A percentile compares a stretch with the other conserved stretches of the same genome.
Conservation (phyloP, 2,113 vertebrate species). For the Regulus satrapa region DNA sequence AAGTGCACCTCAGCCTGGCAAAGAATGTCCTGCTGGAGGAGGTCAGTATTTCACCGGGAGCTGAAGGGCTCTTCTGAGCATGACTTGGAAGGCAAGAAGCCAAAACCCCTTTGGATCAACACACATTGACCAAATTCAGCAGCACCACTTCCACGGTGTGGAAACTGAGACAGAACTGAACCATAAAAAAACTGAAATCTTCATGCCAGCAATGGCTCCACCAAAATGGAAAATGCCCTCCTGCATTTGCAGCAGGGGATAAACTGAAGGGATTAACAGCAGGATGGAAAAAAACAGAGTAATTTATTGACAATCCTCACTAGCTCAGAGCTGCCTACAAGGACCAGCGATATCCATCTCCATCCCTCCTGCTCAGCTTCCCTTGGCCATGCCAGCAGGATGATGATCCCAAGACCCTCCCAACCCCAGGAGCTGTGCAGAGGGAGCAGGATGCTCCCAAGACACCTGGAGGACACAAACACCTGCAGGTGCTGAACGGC, state of each 20-base stretch:
- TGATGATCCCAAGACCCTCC: fast-evolving
- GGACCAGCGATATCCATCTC: not conserved
- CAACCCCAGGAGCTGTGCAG: not conserved
- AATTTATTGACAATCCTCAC: not conserved
- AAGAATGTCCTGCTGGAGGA: not conserved
- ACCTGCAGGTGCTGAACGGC: not conserved
- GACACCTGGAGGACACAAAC: not conserved
- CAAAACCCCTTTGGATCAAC: not conserved
- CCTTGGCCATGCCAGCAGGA: not conserved
- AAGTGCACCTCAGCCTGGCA: not conserved
- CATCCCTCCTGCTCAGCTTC: not conserved
- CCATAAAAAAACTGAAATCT: not conserved
- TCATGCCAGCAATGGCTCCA: not conserved
- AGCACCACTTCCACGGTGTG: fast-evolving
- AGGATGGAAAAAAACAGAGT: fast-evolving
- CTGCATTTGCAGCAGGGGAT: not conserved
- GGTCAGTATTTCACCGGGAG: fast-evolving
- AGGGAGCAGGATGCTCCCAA: not conserved
- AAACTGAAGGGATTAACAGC: not conserved
- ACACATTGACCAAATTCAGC: too few species aligned
- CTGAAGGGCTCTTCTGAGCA: not conserved
- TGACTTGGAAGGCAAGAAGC: not conserved
- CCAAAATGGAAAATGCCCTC: not conserved
- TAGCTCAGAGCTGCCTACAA: not conserved
- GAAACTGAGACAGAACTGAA: not conserved